Percentiles rank a stretch among this genome's conserved stretches.
Evolutionary conservation across 2,888 invertebrate genomes (phyloP).

Genomic region (Agrotis segetum): DNA sequence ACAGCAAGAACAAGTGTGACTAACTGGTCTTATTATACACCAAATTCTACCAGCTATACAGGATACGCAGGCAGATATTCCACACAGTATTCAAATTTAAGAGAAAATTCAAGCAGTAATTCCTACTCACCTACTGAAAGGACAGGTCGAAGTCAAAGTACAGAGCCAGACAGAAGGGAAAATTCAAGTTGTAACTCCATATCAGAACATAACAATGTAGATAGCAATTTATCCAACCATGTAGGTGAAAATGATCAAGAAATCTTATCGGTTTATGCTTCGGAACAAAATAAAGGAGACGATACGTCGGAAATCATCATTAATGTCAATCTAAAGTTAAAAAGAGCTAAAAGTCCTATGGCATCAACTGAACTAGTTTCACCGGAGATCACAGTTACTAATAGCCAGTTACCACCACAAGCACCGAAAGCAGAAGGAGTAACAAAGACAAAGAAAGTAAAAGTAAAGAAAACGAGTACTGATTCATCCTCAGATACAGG

Average conservation of each 20-base stretch:
- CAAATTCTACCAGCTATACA: constrained; percentile 81
- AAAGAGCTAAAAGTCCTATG: constrained; percentile 81
- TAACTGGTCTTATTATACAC: constrained; percentile 92
- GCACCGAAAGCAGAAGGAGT: constrained; percentile 85
- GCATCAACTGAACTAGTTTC: constrained; percentile 79
- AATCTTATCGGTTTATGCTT: constrained; percentile 70
- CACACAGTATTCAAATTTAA: constrained; percentile 83
- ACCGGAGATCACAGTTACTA: constrained; percentile 85
- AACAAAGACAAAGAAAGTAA: constrained; percentile 82
- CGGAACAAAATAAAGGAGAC: constrained; percentile 81
- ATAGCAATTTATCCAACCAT: constrained; percentile 66
- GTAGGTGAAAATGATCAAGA: constrained; percentile 75
- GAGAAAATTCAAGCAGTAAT: constrained; percentile 76
- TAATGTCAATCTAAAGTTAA: constrained; percentile 87
- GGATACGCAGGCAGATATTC: constrained; percentile 88
- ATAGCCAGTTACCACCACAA: constrained; percentile 88
- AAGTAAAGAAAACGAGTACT: constrained; percentile 82
- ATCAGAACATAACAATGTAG: constrained; percentile 69
- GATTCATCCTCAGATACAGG: constrained; percentile 83
- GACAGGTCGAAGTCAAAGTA: constrained; percentile 83
- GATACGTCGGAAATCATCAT: constrained; percentile 86
- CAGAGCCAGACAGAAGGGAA: constrained; percentile 80
- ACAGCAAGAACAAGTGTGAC: constrained; percentile 91
- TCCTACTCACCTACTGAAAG: constrained; percentile 76
- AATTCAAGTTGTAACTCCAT: constrained; percentile 66